phyloP scores from a whole-genome alignment of 2,888 invertebrate genomes.

The Drosophila niveifrons region DNA sequence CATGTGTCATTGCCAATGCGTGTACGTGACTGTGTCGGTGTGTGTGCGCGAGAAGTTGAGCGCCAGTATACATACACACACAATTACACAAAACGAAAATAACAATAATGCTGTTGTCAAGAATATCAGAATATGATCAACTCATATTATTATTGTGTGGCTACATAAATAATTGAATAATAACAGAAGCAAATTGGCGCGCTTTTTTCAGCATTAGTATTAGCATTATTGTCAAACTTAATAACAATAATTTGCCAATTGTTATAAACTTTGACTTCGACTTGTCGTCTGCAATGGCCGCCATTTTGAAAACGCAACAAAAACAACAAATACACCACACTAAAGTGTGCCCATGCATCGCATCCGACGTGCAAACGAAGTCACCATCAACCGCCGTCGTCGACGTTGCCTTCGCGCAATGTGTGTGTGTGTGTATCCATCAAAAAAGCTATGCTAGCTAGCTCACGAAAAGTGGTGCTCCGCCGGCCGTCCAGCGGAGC shows the following conservation, averaged over 20 bases:
- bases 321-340: conserved; percentile 65
- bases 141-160: conserved; percentile 17
- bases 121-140: conserved; percentile 25
- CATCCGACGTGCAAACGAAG: conserved; percentile 69
- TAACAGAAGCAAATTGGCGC: conserved; percentile 26
- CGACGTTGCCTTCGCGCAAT: conserved; percentile 53
- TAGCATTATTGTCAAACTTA: neutral
- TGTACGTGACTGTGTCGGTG: conserved; percentile 1
- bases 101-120: conserved; percentile 38
- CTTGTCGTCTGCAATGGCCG: conserved; percentile 47
- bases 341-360: conserved; percentile 63
- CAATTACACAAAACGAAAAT: conserved; percentile 38
- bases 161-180: conserved; percentile 15
- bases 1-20: conserved; percentile 50
- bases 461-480: conserved; percentile 65
- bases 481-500: conserved; percentile 60
- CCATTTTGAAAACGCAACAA: conserved; percentile 67
- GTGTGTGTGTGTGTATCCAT: conserved; percentile 62
- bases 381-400: conserved; percentile 57
- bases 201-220: conserved; percentile 3
- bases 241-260: conserved; percentile 26
- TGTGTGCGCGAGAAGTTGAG: conserved; percentile 7
- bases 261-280: conserved; percentile 45
- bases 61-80: conserved; percentile 38
- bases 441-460: conserved; percentile 40